These are phyloP conservation scores for Episyrphus balteatus DNA, from an alignment of 1,140 invertebrate species.

Conservation along the genomic window DNA sequence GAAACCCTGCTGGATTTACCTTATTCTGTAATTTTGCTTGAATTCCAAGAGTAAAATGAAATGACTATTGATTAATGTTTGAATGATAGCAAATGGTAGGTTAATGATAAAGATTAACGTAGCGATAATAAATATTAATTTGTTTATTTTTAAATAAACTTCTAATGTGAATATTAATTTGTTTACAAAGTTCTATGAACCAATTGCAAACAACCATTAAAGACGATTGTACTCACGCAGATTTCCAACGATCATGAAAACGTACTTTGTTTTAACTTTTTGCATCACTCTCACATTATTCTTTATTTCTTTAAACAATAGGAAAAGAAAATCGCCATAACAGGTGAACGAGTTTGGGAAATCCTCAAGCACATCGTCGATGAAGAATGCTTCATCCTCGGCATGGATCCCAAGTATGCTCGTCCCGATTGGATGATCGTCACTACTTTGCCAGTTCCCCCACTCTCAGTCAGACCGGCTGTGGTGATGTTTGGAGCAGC, in stretches of 20 bases:
- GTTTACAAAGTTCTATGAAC: too few relatives aligned
- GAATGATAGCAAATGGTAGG: too few relatives aligned
- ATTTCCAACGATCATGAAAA: neutral
- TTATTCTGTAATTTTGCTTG: too few relatives aligned
- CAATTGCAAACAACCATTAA: too few relatives aligned
- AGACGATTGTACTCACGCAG: slow-evolving; percentile 1
- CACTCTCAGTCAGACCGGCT: slow-evolving; percentile 83
- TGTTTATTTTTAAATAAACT: too few relatives aligned
- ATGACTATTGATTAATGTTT: too few relatives aligned
- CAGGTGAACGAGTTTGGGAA: slow-evolving; percentile 92
- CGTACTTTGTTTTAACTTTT: neutral
- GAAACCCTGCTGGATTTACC: too few relatives aligned
- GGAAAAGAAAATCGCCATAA: slow-evolving; percentile 85
- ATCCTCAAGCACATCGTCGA: slow-evolving; percentile 96
- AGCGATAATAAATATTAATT: too few relatives aligned
- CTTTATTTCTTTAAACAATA: neutral
- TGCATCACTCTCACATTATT: neutral
- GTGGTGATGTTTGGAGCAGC: slow-evolving; percentile 99
- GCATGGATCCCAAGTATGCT: slow-evolving; percentile 92
- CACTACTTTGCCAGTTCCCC: slow-evolving; percentile 94
- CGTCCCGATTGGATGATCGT: slow-evolving; percentile 99
- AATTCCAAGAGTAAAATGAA: too few relatives aligned
- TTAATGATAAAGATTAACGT: too few relatives aligned
- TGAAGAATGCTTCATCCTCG: slow-evolving; percentile 91
- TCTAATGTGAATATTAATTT: too few relatives aligned